A percentile compares a stretch with the other conserved stretches of the same genome.
These are phyloP conservation scores for Euspilapteryx auroguttella DNA, from an alignment of 2,888 invertebrate genomes.

Conservation along the genomic window DNA sequence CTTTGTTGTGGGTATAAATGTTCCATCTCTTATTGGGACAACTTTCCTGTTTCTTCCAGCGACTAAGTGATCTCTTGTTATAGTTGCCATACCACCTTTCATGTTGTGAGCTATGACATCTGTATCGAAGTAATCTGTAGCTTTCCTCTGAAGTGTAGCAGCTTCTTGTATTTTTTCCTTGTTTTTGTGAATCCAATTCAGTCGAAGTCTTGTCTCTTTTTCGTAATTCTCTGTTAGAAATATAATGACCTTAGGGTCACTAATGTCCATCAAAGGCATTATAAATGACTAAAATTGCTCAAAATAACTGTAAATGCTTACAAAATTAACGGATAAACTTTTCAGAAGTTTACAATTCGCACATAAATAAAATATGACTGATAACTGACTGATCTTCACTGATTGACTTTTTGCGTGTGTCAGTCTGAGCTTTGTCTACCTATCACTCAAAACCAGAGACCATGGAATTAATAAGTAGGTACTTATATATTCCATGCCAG, in stretches of 20 bases:
- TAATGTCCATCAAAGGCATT: conserved; percentile 23
- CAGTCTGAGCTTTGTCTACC: too few species aligned
- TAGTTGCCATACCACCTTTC: conserved; percentile 18
- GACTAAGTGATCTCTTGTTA: conserved; percentile 18
- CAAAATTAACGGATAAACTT: too few species aligned
- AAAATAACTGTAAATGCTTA: too few species aligned
- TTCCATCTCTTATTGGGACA: conserved; percentile 16
- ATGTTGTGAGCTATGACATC: conserved; percentile 23
- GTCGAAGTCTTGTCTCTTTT: conserved; percentile 20
- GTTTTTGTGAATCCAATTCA: conserved; percentile 23
- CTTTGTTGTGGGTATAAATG: conserved; percentile 16
- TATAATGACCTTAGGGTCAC: conserved; percentile 20
- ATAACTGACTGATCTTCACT: too few species aligned
- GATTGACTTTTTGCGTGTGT: too few species aligned
- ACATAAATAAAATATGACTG: too few species aligned
- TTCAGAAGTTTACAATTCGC: too few species aligned
- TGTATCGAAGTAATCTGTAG: conserved; percentile 20
- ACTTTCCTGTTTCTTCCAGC: conserved; percentile 16
- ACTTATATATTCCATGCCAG: too few species aligned
- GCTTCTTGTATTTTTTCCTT: conserved; percentile 17
- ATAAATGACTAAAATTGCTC: too few species aligned
- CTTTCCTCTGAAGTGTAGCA: conserved; percentile 18
- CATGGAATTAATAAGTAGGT: too few species aligned
- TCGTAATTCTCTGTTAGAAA: conserved; percentile 25
- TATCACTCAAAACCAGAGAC: too few species aligned